Base-by-base conservation (phyloP, 30 jellyfish, hydroid and myxozoan genomes). In the Hydractinia echinata region DNA sequence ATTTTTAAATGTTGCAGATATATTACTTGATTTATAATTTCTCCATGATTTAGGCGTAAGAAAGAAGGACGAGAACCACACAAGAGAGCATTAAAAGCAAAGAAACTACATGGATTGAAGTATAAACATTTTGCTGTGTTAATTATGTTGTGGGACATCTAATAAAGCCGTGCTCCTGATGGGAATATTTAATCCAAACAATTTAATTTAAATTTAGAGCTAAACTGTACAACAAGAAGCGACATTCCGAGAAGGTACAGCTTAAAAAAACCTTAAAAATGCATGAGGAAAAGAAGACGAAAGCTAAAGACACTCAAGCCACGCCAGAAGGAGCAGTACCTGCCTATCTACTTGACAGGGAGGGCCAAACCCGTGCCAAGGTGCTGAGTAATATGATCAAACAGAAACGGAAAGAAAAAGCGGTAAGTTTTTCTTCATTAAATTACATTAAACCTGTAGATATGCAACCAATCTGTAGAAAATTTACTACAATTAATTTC, bases 321-420 rank as follows among this genome's bases (percentile, higher is more conserved):
- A 88, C 81, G 19, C 95, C 97, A 68, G 97, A 95, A 51, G 97
- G 97, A 49, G 99, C 99, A 0, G 97, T 95, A 1, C 99, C 99
- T 21, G 97, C 99, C 44, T 95, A 95, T 83, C 69, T 95, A 55
- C 79, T 95, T 83, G 99, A 95, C 79, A 82, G 99, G 54, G 99
- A 95, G 82, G 96, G 97, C 48, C 99, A 89, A 67, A 79, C 96
- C 4, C 92, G 97, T 48, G 97, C 99, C 7, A 95, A 95, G 82
- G 97, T 89, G 8, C 82, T 95, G 18, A 95, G 96, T 76, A 95
- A 95, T 77, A 88, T 89, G 97, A 95, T 95, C 15, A 95, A 95
- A 77, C 99, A 95, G 73, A 95, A 95, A 80, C 84, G 99, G 72
- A 95, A 95, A 72, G 99, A 95, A 78, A 95, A 95, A 69, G 99